phyloP scores from a whole-genome alignment of 2,113 vertebrate genomes.

The Etheostoma spectabile region DNA sequence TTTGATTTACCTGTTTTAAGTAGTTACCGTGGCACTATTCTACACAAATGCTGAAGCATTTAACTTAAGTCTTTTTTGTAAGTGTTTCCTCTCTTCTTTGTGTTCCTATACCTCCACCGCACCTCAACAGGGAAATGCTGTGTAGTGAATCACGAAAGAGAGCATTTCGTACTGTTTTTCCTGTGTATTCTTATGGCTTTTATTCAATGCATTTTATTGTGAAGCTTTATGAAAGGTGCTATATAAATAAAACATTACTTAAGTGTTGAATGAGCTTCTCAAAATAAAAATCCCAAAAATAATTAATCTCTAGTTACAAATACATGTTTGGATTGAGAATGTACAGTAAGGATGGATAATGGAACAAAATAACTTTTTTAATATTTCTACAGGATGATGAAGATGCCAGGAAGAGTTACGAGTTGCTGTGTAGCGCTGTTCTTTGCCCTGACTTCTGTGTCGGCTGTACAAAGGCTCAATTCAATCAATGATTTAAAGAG shows the following conservation, averaged over 20 bases:
- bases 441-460: conserved; percentile 26
- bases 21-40: not conserved
- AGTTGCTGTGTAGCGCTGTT: conserved; percentile 38
- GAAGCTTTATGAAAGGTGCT: too few relatives aligned
- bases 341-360: not conserved
- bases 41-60: not conserved
- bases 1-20: not conserved
- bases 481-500: conserved; percentile 62
- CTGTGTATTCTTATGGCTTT: too few relatives aligned
- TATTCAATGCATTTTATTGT: too few relatives aligned
- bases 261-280: not conserved
- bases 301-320: not conserved
- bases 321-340: not conserved
- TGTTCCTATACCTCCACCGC: not conserved
- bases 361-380: not conserved
- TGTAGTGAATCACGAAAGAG: not conserved
- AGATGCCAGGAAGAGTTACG: not conserved
- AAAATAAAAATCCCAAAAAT: not conserved
- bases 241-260: too few relatives aligned
- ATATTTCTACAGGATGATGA: conserved; percentile 52
- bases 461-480: conserved; percentile 36
- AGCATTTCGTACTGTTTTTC: not conserved
- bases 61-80: not conserved
- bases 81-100: not conserved
- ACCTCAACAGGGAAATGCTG: too few relatives aligned